Percentiles rank a stretch among this genome's conserved stretches.
Evolutionary conservation across 2,113 vertebrate genomes (phyloP).

Genomic region (Notiomystis cincta): DNA sequence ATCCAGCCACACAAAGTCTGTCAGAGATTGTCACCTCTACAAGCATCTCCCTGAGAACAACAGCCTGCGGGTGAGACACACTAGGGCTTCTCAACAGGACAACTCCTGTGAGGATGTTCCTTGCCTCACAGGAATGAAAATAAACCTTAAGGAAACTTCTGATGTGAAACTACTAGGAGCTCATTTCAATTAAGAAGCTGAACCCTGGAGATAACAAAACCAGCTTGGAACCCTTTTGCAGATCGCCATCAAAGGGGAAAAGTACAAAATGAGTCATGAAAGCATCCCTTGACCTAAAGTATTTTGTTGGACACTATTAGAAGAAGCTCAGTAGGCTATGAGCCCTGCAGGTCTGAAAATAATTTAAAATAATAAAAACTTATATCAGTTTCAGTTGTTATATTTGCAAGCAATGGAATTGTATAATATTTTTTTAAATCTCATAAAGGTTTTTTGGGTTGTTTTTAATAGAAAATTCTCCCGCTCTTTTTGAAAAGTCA

Average conservation of each 20-base stretch:
- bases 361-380: not conserved
- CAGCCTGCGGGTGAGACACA: fast-evolving
- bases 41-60: not conserved
- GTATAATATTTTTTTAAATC: fast-evolving
- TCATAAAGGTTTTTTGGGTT: not conserved
- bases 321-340: not conserved
- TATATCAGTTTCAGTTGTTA: not conserved
- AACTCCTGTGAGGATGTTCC: not conserved
- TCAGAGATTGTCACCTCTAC: not conserved
- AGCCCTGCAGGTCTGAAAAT: not conserved
- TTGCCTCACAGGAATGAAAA: not conserved
- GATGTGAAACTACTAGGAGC: not conserved
- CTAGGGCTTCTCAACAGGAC: not conserved
- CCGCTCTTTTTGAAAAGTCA: not conserved
- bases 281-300: not conserved
- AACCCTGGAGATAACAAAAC: not conserved
- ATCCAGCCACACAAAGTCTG: not conserved
- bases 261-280: not conserved
- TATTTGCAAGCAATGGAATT: not conserved
- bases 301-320: not conserved
- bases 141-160: not conserved
- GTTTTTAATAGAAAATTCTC: not conserved
- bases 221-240: not conserved
- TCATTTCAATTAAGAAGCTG: not conserved
- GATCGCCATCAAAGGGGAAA: not conserved